These are phyloP conservation scores for Drosophila miranda DNA, from an alignment of 1,140 invertebrate genomes.

Conservation along the genomic window DNA sequence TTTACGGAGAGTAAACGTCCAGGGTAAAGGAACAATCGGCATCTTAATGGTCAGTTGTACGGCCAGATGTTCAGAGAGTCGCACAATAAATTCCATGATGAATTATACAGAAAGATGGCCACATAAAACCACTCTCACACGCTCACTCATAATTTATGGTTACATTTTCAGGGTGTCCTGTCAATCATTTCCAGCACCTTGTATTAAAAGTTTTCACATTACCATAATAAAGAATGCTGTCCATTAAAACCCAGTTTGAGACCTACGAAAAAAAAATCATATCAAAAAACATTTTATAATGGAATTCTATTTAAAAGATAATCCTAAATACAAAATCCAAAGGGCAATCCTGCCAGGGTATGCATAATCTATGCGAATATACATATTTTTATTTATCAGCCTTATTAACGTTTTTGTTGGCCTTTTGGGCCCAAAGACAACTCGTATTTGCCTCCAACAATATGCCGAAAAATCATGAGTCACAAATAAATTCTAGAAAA, in stretches of 20 bases:
- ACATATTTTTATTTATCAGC: constrained; percentile 53
- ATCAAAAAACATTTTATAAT: constrained; percentile 60
- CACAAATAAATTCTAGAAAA: constrained; percentile 66
- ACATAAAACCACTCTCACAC: not conserved
- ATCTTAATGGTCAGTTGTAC: too few species aligned
- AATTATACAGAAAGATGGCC: not conserved
- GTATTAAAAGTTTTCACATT: too few species aligned
- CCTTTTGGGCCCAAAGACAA: constrained; percentile 55
- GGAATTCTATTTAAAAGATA: constrained; percentile 61
- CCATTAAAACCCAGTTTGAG: not conserved
- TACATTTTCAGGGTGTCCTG: too few species aligned
- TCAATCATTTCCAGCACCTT: too few species aligned
- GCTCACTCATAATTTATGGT: too few species aligned
- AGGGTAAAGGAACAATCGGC: too few species aligned
- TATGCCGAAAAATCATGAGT: constrained; percentile 69
- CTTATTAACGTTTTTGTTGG: constrained; percentile 29
- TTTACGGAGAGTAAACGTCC: too few species aligned
- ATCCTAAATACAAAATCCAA: constrained; percentile 67
- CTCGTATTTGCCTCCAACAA: constrained; percentile 46
- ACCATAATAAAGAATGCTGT: constrained; percentile 3
- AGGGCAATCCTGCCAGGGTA: constrained; percentile 63
- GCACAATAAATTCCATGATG: not conserved
- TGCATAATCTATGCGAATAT: constrained; percentile 64
- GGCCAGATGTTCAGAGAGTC: not conserved
- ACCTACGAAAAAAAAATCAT: constrained; percentile 22